These are phyloP conservation scores for Macrotus californicus DNA, from an alignment of 2,113 vertebrate genomes.

Conservation along the genomic window DNA sequence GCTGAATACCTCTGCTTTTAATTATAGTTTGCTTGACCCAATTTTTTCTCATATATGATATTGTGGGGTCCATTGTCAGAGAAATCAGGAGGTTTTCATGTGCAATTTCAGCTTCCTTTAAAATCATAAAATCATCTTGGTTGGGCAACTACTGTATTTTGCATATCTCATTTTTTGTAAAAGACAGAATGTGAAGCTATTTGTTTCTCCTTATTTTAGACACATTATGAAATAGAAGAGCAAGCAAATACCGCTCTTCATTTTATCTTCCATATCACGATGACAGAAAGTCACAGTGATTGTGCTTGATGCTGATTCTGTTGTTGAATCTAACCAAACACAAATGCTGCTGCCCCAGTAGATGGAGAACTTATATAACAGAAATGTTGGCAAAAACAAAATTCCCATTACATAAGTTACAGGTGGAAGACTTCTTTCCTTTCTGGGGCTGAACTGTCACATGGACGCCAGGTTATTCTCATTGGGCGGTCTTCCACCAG, in stretches of 20 bases:
- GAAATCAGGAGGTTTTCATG: neutral
- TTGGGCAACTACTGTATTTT: neutral
- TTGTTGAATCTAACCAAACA: neutral
- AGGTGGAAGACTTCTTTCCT: neutral
- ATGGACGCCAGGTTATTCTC: neutral
- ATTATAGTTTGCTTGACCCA: neutral
- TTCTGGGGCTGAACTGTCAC: neutral
- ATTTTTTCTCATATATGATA: neutral
- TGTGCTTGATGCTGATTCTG: neutral
- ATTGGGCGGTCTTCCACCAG: constrained; percentile 25
- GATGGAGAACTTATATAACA: neutral
- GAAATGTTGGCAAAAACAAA: neutral
- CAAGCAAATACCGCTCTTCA: neutral
- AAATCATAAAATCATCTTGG: neutral
- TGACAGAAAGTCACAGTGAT: neutral
- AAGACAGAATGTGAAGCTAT: neutral
- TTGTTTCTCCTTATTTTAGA: neutral
- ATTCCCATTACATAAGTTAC: too few species aligned
- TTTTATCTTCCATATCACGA: neutral
- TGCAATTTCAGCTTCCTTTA: neutral
- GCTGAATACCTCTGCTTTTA: neutral
- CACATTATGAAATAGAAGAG: neutral
- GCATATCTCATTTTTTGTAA: neutral
- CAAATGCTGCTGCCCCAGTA: neutral
- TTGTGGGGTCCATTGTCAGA: neutral